A percentile compares a stretch with the other conserved stretches of the same genome.
Evolutionary conservation across 2,113 vertebrate species (phyloP).

Genomic region (Gasterosteus nipponicus): DNA sequence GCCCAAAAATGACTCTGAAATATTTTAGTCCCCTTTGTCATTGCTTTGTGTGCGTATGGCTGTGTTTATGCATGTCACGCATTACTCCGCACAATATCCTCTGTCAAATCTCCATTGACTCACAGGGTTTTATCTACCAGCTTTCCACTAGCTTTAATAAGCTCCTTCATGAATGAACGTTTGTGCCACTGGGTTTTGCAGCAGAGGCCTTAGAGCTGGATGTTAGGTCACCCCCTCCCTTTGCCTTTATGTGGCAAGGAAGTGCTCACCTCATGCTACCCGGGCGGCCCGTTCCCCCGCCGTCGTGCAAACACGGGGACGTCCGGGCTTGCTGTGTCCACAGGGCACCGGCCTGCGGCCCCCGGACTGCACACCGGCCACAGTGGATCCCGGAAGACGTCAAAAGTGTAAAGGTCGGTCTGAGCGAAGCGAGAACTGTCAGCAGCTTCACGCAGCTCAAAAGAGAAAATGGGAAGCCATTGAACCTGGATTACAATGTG

Average conservation of each 20-base stretch:
- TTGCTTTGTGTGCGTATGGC: conserved; percentile 28
- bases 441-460: conserved; percentile 8
- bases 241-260: conserved; percentile 27
- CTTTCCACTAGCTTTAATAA: conserved; percentile 40
- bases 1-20: conserved; percentile 30
- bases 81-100: conserved; percentile 31
- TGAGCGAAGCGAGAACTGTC: background rate
- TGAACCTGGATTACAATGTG: background rate
- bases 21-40: conserved; percentile 37
- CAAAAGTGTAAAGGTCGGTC: conserved; percentile 70
- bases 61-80: conserved; percentile 27
- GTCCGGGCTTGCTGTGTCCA: conserved; percentile 48
- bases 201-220: conserved; percentile 19
- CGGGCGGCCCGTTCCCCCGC: conserved; percentile 17
- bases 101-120: conserved; percentile 23
- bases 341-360: conserved; percentile 51
- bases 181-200: conserved; percentile 1
- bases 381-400: conserved; percentile 79
- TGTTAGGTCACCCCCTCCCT: conserved; percentile 15
- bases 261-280: conserved; percentile 55
- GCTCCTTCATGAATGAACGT: conserved; percentile 46
- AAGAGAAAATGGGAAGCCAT: background rate
- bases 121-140: conserved; percentile 32
- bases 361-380: conserved; percentile 63
- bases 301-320: conserved; percentile 33